A percentile compares a stretch with the other conserved stretches of the same genome.
Evolutionary conservation across 2,888 invertebrate genomes (phyloP).

Genomic region (Eilema sororculum): DNA sequence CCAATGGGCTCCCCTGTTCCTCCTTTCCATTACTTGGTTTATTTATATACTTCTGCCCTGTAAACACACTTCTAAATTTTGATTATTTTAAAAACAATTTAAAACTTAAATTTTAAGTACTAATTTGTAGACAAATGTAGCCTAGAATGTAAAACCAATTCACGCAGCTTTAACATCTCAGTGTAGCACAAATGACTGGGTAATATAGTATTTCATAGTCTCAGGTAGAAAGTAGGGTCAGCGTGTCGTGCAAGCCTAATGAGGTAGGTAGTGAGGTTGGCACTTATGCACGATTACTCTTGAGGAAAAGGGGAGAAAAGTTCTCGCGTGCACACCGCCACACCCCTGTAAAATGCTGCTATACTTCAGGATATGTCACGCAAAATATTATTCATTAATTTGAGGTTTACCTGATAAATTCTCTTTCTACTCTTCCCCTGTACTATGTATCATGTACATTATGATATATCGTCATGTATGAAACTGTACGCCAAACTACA

Average conservation of each 20-base stretch:
- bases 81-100: background rate
- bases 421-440: constrained; percentile 13
- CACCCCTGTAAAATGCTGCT: background rate
- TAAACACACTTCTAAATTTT: background rate
- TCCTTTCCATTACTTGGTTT: background rate
- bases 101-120: constrained; percentile 9
- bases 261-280: constrained; percentile 41
- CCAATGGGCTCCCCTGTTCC: too few relatives aligned
- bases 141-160: constrained; percentile 19
- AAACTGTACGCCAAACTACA: too few relatives aligned
- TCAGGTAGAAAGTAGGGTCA: constrained; percentile 31
- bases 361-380: constrained; percentile 16
- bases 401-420: constrained; percentile 42
- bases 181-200: background rate
- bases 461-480: too few relatives aligned
- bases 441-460: background rate
- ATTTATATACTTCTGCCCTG: background rate
- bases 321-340: constrained; percentile 24
- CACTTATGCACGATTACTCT: constrained; percentile 47
- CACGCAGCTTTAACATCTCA: constrained; percentile 19
- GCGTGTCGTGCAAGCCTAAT: constrained; percentile 35
- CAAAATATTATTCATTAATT: constrained; percentile 25
- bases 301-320: constrained; percentile 42
- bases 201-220: constrained; percentile 6
- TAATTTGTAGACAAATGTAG: constrained; percentile 20